Evolutionary conservation across 2,888 invertebrate species (phyloP).

Genomic region (Troilus luridus): DNA sequence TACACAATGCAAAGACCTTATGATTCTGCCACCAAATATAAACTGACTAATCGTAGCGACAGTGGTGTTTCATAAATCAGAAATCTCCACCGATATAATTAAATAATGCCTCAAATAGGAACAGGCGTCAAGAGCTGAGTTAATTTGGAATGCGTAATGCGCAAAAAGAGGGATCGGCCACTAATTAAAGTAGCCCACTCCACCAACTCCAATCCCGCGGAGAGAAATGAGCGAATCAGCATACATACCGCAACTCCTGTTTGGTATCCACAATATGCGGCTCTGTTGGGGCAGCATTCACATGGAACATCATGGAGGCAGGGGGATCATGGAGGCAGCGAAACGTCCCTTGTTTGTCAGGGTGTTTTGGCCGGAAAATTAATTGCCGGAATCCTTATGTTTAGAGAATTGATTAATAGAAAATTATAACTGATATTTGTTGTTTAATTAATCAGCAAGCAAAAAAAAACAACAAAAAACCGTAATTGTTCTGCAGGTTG

Average conservation of each 20-base stretch:
- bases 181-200: neutral
- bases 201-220: neutral
- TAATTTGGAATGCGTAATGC: slow-evolving; percentile 6
- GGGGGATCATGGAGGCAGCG: too few species aligned
- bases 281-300: neutral
- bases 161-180: slow-evolving; percentile 3
- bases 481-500: too few species aligned
- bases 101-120: neutral
- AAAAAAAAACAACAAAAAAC: too few species aligned
- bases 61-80: neutral
- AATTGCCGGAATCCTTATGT: neutral
- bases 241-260: neutral
- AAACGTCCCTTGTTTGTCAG: neutral
- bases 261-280: neutral
- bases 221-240: slow-evolving; percentile 19
- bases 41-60: neutral
- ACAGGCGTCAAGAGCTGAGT: neutral
- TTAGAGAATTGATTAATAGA: too few species aligned
- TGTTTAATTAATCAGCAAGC: too few species aligned
- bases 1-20: neutral
- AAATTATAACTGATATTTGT: too few species aligned
- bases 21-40: neutral
- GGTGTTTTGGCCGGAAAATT: neutral
- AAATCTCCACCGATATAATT: neutral
- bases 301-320: neutral